Conservation (phyloP, 2,888 invertebrate species). For the Pomacea canaliculata region DNA sequence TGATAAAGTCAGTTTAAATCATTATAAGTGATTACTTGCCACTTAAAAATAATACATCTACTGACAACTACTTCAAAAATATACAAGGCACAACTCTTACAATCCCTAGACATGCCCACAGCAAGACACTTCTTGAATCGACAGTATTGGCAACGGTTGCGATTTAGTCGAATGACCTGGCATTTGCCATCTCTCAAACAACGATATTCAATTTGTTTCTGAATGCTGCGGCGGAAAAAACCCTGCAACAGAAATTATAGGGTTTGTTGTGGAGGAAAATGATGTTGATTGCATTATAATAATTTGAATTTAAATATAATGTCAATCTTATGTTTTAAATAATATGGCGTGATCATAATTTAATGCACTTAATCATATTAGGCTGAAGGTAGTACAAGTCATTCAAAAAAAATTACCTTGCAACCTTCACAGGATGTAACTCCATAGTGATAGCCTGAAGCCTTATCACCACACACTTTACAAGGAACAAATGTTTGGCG, state of each 20-base stretch:
- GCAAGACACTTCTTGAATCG: slow-evolving; percentile 69
- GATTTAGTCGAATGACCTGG: slow-evolving; percentile 67
- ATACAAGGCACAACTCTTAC: slow-evolving; percentile 44
- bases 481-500: slow-evolving; percentile 92
- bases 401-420: slow-evolving; percentile 80
- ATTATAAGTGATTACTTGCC: no score
- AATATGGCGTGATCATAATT: no score
- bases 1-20: no score
- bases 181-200: slow-evolving; percentile 68
- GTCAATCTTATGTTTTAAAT: no score
- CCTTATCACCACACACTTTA: slow-evolving; percentile 97
- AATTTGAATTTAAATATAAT: no score
- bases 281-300: no score
- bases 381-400: no score
- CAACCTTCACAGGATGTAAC: slow-evolving; percentile 98
- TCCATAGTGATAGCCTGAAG: slow-evolving; percentile 96
- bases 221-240: slow-evolving; percentile 69
- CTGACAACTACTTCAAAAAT: neutral
- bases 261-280: no score
- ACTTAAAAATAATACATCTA: no score
- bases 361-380: no score
- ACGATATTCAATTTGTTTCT: slow-evolving; percentile 69
- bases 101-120: slow-evolving; percentile 69
- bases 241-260: slow-evolving; percentile 52
- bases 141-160: slow-evolving; percentile 69